These are phyloP conservation scores for Rhynchophorus ferrugineus DNA, from an alignment of 1,140 invertebrate genomes.

Conservation along the genomic window DNA sequence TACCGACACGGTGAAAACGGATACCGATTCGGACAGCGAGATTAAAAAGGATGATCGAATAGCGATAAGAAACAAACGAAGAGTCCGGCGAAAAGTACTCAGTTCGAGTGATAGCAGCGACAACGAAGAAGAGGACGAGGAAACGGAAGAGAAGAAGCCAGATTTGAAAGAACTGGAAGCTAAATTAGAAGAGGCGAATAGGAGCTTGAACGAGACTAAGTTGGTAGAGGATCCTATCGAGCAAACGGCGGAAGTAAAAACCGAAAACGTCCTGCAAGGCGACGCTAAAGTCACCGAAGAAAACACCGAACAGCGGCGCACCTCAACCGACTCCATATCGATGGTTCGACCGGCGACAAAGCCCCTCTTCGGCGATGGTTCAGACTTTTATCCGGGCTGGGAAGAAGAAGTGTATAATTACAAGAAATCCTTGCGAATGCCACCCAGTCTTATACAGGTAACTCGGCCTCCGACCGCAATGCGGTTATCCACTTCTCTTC, in stretches of 20 bases:
- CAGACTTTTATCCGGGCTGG: constrained; percentile 67
- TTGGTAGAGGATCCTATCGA: background rate
- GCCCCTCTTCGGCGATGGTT: constrained; percentile 61
- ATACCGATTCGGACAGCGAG: constrained; percentile 20
- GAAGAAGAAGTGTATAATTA: constrained; percentile 73
- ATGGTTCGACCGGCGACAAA: constrained; percentile 43
- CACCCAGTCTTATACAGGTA: constrained; percentile 66
- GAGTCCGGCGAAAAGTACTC: constrained; percentile 19
- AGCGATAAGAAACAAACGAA: constrained; percentile 11
- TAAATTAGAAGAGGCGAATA: constrained; percentile 10
- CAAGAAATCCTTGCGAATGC: constrained; percentile 72
- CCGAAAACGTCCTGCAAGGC: constrained; percentile 25
- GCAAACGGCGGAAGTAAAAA: constrained; percentile 30
- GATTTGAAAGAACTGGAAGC: background rate
- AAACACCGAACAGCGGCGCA: constrained; percentile 8
- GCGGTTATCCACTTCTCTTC: constrained; percentile 60
- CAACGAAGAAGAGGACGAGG: constrained; percentile 3
- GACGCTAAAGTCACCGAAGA: constrained; percentile 2
- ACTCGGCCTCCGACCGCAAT: constrained; percentile 52
- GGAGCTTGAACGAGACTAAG: background rate
- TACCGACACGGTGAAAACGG: constrained; percentile 6
- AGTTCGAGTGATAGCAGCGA: constrained; percentile 23
- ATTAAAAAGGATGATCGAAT: constrained; percentile 15
- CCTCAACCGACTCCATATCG: constrained; percentile 14
- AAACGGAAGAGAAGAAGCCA: constrained; percentile 1